These are phyloP conservation scores for Muricea muricata DNA, from an alignment of 92 coral and sea anemone species.

Conservation along the genomic window DNA sequence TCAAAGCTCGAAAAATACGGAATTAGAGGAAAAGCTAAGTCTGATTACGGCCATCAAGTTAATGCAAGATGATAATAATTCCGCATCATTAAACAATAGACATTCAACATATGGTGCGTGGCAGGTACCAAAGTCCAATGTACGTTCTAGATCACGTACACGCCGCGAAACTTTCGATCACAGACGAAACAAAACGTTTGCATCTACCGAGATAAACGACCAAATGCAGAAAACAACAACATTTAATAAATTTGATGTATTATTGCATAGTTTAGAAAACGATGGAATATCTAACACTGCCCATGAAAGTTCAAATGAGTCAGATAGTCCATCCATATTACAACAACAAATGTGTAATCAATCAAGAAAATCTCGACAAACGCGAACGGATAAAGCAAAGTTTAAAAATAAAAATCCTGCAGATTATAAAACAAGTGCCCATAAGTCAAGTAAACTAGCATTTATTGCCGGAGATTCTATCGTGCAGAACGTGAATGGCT, in stretches of 20 bases:
- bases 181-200: neutral
- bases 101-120: neutral
- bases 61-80: neutral
- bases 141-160: neutral
- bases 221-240: neutral
- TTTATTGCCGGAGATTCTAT: neutral
- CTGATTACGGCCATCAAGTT: neutral
- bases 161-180: neutral
- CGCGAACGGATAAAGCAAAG: neutral
- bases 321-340: neutral
- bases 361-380: too few species aligned
- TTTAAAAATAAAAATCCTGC: too few species aligned
- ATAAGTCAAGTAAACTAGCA: neutral
- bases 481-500: neutral
- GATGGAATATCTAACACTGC: neutral
- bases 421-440: neutral
- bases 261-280: neutral
- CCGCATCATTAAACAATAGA: neutral
- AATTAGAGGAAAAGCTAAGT: too few species aligned
- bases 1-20: too few species aligned
- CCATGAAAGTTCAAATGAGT: neutral
- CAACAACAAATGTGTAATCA: neutral
- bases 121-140: neutral
- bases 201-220: neutral
- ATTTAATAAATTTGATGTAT: neutral